phyloP scores from a whole-genome alignment of 2,113 vertebrate species.

The Falcunculus frontatus region DNA sequence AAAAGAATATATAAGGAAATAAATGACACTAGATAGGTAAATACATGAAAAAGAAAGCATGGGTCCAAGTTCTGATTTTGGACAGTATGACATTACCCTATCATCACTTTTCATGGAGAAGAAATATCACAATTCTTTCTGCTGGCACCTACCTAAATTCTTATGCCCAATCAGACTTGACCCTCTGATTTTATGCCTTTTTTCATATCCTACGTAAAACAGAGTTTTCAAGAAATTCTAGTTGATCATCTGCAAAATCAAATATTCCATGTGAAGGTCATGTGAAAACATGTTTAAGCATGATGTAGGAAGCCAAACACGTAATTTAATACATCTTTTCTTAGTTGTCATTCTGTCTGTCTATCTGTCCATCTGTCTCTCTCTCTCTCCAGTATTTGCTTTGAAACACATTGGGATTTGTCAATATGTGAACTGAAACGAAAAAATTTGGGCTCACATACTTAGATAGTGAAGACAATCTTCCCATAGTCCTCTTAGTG shows the following conservation, averaged over 20 bases:
- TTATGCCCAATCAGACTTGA: neutral
- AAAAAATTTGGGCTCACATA: neutral
- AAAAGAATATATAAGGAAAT: neutral
- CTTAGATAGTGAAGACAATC: neutral
- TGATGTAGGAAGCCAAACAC: neutral
- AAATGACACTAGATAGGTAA: neutral
- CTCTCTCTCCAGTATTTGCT: neutral
- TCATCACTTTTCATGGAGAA: neutral
- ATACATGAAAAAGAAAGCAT: neutral
- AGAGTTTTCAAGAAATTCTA: neutral
- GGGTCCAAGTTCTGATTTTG: neutral
- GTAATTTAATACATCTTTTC: neutral
- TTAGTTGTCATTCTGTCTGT: neutral
- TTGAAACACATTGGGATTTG: neutral
- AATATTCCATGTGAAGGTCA: neutral
- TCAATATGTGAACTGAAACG: neutral
- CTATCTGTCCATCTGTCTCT: accelerated
- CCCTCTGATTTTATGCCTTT: neutral
- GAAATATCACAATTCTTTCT: neutral
- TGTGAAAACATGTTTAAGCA: neutral
- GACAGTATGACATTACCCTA: neutral
- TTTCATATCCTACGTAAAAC: neutral
- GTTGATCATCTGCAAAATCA: neutral
- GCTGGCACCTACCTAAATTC: neutral
- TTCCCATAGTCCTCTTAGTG: neutral